Base-by-base conservation (phyloP, 2,797 vertebrate species). In the Esox masquinongy region DNA sequence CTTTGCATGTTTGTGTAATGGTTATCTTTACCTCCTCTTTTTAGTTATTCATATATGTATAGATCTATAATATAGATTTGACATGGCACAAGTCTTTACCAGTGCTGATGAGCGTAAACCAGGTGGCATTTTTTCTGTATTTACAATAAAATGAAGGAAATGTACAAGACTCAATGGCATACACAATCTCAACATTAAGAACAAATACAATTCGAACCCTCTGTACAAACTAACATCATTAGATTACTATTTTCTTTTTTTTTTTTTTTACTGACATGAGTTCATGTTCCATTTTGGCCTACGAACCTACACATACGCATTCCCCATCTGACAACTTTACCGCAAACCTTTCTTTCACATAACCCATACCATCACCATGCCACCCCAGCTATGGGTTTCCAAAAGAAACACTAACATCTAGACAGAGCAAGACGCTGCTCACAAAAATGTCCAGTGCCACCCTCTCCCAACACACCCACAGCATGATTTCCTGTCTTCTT, bases 181-280 rank as follows among this genome's bases (percentile, higher is more conserved):
- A 96, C 90, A 93, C 95, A 95, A 94, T 92, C 95, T 92, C 88
- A 91, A 97, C 95, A 96, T 92, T 94, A 94, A 95, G 95, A 95
- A 96, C 93, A 93, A 94, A 96, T 95, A 95, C 93, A 92, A 90
- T 92, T 90, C 92, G 88, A 94, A 95, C 92, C 94, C 93, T 95
- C 95, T 96, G 96, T 97, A 98, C 96, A 98, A 95, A 95, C 95
- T 95, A 96, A 96, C 92, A 91, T 94, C 94, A 93, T 94, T 91
- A 93, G 92, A 95, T 95, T 93, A 94, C 94, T 94, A 93, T 94
- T 96, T 91, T 93, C 94, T 91, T 78, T 63, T 50, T 7, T 69
- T 50, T 24, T 71, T 68, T 95, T 95, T 96, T 94, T 93, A 97
- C 94, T 96, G 92, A 86, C 82, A 90, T 74, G 88, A 92, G 89